phyloP scores from a whole-genome alignment of 2,113 vertebrate genomes.

The Tychaedon coryphoeus region DNA sequence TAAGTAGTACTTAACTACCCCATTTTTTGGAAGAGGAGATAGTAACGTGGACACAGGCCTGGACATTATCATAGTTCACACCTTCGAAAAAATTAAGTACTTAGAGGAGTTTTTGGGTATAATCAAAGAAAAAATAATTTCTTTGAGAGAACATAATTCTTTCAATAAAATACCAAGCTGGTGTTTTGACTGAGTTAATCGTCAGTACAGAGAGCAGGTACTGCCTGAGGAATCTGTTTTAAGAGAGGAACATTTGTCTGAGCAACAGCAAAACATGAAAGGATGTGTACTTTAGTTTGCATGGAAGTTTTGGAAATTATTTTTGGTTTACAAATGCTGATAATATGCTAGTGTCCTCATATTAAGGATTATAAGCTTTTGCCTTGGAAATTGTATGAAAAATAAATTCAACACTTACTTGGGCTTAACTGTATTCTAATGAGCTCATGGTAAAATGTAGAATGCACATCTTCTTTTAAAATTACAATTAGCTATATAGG shows the following conservation, averaged over 20 bases:
- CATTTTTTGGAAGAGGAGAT: background rate
- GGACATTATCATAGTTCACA: no score
- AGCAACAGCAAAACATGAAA: background rate
- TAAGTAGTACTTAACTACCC: accelerated
- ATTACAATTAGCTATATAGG: background rate
- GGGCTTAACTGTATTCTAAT: background rate
- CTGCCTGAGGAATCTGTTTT: background rate
- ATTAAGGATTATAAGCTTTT: background rate
- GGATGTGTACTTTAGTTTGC: background rate
- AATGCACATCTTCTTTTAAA: background rate
- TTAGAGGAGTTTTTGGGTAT: background rate
- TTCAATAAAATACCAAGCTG: background rate
- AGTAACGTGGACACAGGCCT: background rate
- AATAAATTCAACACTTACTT: background rate
- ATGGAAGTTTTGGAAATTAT: background rate
- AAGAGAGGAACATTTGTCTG: background rate
- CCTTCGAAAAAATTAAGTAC: accelerated
- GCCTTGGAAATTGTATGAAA: background rate
- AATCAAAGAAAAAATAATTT: background rate
- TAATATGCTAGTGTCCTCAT: background rate
- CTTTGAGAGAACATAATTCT: background rate
- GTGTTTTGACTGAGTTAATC: background rate
- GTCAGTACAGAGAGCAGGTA: background rate
- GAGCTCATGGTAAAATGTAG: background rate
- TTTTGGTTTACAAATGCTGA: background rate